Base-by-base conservation (phyloP, 2,797 vertebrate species). In the Thamnophis elegans region DNA sequence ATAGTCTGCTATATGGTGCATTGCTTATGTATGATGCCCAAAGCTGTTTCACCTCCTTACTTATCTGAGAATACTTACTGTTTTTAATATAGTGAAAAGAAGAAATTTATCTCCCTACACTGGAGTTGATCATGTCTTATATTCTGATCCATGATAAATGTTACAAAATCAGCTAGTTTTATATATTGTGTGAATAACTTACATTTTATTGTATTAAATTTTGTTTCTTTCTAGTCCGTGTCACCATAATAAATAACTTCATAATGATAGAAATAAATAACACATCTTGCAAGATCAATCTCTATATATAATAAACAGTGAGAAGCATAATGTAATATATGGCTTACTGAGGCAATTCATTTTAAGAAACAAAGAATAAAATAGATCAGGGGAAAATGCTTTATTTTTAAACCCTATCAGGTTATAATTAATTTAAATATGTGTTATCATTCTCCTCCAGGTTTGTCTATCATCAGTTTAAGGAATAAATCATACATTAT, bases 151-250 rank as follows among this genome's bases (percentile, higher is more conserved):
- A 91, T 91, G 36, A 68, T 6, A 92, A 82, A 32, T 55, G 56
- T 86, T 93, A 89, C 25, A 47, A 85, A 82, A 93, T 94, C 95
- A 94, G 91, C 54, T 3, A 93, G 28, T 3, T 78, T 26, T 88
- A 93, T 73, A 28, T 16, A 82, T 36, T 7, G 25, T 20, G 42
- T 28, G 59, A 59, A 94, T 94, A 42, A 59, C 54, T 56, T 62
- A 73, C 20, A 78, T 51, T 65, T 26, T 10, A 65, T 11, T 18
- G 4, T 87, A 32, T 91, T 92, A 65, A 36, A 89, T 28, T 87
- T 32, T 93, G 59, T 95, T 94, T 32, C 28, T 95, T 93, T 54
- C 10, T 16, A 93, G 60, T 5, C 94, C 89, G 42, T 94, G 90
- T 91, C 90, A 89, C 20, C 8, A 62, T 91, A 92, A 90, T 65